Evolutionary conservation across 1,140 invertebrate genomes (phyloP).

Genomic region (Trichonephila clavata): DNA sequence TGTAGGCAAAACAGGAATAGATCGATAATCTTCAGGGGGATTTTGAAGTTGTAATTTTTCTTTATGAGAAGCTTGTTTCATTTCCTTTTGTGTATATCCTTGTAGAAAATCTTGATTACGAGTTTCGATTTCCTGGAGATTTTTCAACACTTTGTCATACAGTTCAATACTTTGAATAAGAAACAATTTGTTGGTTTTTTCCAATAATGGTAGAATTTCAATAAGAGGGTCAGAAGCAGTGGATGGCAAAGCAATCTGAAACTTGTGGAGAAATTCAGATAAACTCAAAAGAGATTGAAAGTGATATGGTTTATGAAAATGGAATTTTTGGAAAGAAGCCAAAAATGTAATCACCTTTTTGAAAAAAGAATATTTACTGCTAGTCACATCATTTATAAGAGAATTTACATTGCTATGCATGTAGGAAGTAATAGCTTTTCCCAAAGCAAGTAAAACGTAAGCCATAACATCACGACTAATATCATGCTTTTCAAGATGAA

Average conservation of each 20-base stretch:
- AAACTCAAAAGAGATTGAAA: neutral
- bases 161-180: neutral
- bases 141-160: neutral
- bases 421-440: neutral
- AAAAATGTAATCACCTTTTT: neutral
- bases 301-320: neutral
- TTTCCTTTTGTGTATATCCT: neutral
- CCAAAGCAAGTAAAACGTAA: neutral
- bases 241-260: neutral
- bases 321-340: neutral
- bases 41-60: constrained; percentile 24
- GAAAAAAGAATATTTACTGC: neutral
- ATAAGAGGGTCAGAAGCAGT: neutral
- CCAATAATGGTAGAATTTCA: neutral
- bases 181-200: neutral
- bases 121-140: neutral
- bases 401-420: neutral
- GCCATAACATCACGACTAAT: constrained; percentile 3
- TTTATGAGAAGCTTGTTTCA: neutral
- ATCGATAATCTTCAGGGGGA: constrained; percentile 73
- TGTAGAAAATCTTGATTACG: neutral
- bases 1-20: constrained; percentile 73
- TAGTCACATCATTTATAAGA: neutral
- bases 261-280: neutral
- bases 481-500: neutral